Evolutionary conservation across 2,113 vertebrate species (phyloP), one percentile per base, ranked within the genome.

Genomic region (Parotia lawesii): DNA sequence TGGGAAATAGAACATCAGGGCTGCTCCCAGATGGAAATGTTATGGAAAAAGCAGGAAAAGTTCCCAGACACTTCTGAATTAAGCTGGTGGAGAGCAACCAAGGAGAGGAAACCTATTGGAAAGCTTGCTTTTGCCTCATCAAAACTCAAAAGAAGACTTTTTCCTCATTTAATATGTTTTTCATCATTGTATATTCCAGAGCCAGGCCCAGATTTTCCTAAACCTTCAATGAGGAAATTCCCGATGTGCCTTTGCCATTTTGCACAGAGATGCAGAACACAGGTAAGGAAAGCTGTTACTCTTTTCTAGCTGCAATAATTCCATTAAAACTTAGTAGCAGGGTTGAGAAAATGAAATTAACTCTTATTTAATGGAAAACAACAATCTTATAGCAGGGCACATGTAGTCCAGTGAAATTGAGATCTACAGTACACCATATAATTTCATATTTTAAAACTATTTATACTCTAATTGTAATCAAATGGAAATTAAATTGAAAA

Each of bases 1-100:
- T 1, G 33, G 25, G 23, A 31, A 44, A 24, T 0, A 0, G 0
- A 33, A 8, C 6, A 17, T 3, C 27, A 10, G 24, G 33, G n/a
- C 53, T 83, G 37, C 20, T 82, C 87, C 64, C 28, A 7, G n/a
- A 0, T 2, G 12, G 53, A 29, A 65, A n/a, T 2, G 25, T 1
- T 5, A 1, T 0, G 3, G 15, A 3, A 48, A 61, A 35, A 21
- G 6, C 5, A 29, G 48, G 65, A 25, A 37, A 54, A 37, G 15
- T 13, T n/a, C n/a, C 11, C 23, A 22, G 37, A 4, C 0, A 2
- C 7, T 45, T 11, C 28, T 38, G 58, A 27, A 27, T 31, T 20
- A 6, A 44, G 6, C 31, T 48, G n/a, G 5, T 35, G 12, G 42
- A 40, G 76, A 78, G 8, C 1, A 7, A 22, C 33, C 38, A 20